A percentile compares a stretch with the other conserved stretches of the same genome.
phyloP scores from a whole-genome alignment of 2,888 invertebrate species.

The Drosophila falleni region DNA sequence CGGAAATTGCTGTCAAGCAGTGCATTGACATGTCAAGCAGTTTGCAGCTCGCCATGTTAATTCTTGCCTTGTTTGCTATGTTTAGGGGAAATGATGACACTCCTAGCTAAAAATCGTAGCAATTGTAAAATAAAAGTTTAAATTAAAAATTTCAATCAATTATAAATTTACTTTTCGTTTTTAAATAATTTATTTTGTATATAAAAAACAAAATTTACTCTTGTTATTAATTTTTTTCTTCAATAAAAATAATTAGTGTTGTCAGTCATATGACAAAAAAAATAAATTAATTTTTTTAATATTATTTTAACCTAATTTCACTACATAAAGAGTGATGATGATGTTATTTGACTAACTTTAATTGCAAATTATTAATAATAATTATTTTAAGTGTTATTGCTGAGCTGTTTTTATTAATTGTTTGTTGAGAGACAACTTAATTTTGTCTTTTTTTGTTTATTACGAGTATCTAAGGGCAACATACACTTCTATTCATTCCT shows the following conservation, averaged over 20 bases:
- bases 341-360: neutral
- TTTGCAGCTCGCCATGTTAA: conserved; percentile 2
- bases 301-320: no score
- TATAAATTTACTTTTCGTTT: no score
- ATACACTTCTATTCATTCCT: conserved; percentile 37
- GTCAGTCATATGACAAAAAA: no score
- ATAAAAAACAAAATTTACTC: no score
- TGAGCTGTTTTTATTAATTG: neutral
- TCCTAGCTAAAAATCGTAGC: no score
- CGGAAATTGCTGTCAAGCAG: conserved; percentile 45
- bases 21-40: conserved; percentile 40
- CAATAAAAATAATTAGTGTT: no score
- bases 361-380: neutral
- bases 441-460: neutral
- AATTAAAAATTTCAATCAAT: no score
- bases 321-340: neutral
- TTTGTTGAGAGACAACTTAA: neutral
- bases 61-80: neutral
- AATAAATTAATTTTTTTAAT: no score
- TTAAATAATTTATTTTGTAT: no score
- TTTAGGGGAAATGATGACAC: neutral
- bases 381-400: neutral
- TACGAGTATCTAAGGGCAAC: neutral
- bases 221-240: no score
- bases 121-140: no score